These are phyloP conservation scores for Trissolcus japonicus DNA, from an alignment of 2,888 invertebrate genomes.

Conservation along the genomic window DNA sequence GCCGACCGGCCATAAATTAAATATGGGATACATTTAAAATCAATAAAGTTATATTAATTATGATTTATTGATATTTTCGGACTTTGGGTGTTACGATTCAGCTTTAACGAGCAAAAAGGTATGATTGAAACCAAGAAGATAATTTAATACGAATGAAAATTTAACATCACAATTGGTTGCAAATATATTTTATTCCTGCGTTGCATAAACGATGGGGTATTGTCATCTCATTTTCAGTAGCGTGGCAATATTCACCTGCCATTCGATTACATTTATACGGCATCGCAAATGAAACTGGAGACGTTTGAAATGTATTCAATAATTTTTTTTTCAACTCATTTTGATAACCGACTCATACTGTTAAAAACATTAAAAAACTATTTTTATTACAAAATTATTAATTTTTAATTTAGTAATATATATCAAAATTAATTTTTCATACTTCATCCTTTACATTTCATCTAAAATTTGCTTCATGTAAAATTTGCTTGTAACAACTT, in stretches of 20 bases:
- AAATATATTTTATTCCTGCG: too few species aligned
- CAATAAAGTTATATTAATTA: conserved; percentile 36
- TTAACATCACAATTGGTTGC: too few species aligned
- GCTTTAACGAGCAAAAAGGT: conserved; percentile 6
- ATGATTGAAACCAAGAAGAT: conserved; percentile 7
- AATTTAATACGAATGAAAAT: conserved; percentile 5
- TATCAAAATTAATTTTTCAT: too few species aligned
- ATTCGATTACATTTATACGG: conserved; percentile 53
- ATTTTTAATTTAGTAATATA: too few species aligned
- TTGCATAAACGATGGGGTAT: conserved; percentile 7
- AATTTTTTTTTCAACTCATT: conserved; percentile 14
- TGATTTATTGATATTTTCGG: conserved; percentile 17
- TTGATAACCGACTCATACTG: too few species aligned
- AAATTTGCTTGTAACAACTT: too few species aligned
- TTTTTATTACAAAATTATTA: too few species aligned
- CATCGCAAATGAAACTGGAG: conserved; percentile 41
- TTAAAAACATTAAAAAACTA: too few species aligned
- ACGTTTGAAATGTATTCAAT: conserved; percentile 29
- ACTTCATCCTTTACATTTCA: too few species aligned
- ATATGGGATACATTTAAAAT: conserved; percentile 26
- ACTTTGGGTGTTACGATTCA: too few species aligned
- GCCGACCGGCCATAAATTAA: conserved; percentile 21
- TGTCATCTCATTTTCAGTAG: conserved; percentile 33
- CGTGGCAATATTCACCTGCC: conserved; percentile 44
- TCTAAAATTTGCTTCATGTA: too few species aligned